Evolutionary conservation across 2,888 invertebrate species (phyloP).

Genomic region (Kuschelorhynchus macadamiae): DNA sequence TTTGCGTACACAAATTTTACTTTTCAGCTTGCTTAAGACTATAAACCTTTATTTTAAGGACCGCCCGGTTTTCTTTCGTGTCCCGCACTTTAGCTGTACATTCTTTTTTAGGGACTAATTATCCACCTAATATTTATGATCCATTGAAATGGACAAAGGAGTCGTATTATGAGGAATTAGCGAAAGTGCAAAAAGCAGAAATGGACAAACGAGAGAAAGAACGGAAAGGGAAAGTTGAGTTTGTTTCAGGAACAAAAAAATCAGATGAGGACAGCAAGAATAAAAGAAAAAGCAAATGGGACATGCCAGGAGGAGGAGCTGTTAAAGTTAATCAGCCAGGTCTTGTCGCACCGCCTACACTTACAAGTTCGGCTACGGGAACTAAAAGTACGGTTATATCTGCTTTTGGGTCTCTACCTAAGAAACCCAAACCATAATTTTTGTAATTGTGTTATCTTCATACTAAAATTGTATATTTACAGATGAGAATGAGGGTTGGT

Average conservation of each 20-base stretch:
- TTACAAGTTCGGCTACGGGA: constrained; percentile 87
- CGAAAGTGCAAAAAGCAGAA: constrained; percentile 89
- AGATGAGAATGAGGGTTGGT: constrained; percentile 24
- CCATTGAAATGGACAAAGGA: constrained; percentile 93
- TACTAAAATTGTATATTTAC: constrained; percentile 26
- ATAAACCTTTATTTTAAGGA: too few relatives aligned
- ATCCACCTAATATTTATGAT: constrained; percentile 93
- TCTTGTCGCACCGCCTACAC: constrained; percentile 77
- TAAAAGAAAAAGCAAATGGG: constrained; percentile 93
- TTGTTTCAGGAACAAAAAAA: constrained; percentile 77
- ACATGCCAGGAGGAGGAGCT: constrained; percentile 82
- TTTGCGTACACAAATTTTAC: too few relatives aligned
- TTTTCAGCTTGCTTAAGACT: too few relatives aligned
- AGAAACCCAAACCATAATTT: constrained; percentile 74
- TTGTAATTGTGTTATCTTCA: background rate
- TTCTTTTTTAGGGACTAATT: constrained; percentile 81
- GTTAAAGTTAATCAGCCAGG: constrained; percentile 76
- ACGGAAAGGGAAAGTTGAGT: constrained; percentile 86
- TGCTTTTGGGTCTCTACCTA: constrained; percentile 91
- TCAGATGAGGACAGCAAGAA: constrained; percentile 87
- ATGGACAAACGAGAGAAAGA: constrained; percentile 95
- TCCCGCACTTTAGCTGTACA: too few relatives aligned
- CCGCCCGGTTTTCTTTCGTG: too few relatives aligned
- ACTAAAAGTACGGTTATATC: constrained; percentile 94
- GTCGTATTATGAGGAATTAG: constrained; percentile 94